phyloP scores from a whole-genome alignment of 2,113 vertebrate species.

The Cervus canadensis region DNA sequence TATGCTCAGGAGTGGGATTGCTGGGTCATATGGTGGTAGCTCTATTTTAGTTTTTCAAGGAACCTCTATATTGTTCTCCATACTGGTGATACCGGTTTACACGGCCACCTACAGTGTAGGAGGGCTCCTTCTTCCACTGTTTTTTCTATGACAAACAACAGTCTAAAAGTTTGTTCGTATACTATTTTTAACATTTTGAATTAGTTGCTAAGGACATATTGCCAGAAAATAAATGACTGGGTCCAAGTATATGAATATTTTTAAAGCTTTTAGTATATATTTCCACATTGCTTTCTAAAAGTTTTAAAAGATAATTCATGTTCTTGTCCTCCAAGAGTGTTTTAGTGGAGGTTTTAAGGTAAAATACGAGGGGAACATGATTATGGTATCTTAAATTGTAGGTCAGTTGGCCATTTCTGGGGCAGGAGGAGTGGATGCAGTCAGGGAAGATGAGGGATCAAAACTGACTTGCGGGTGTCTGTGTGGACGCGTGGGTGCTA shows the following conservation, averaged over 20 bases:
- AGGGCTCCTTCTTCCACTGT: neutral
- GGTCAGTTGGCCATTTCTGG: neutral
- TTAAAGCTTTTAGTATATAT: neutral
- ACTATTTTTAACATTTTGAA: neutral
- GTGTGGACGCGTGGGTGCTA: neutral
- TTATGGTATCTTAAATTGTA: neutral
- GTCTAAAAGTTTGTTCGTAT: neutral
- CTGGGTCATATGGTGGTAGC: neutral
- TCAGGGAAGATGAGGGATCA: neutral
- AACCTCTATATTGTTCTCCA: neutral
- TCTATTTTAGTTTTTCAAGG: neutral
- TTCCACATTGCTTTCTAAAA: neutral
- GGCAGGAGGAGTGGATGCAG: neutral
- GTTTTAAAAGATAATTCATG: neutral
- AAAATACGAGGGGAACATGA: neutral
- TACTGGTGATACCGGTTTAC: neutral
- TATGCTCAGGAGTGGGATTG: neutral
- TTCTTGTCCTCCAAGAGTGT: neutral
- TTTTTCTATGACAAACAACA: neutral
- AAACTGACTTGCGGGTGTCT: neutral
- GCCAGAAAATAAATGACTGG: neutral
- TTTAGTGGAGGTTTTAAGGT: neutral
- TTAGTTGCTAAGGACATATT: neutral
- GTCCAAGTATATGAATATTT: neutral
- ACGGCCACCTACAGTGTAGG: neutral